Percentiles rank a stretch among this genome's conserved stretches.
These are phyloP conservation scores for Thera britannica DNA, from an alignment of 2,888 invertebrate genomes.

Conservation along the genomic window DNA sequence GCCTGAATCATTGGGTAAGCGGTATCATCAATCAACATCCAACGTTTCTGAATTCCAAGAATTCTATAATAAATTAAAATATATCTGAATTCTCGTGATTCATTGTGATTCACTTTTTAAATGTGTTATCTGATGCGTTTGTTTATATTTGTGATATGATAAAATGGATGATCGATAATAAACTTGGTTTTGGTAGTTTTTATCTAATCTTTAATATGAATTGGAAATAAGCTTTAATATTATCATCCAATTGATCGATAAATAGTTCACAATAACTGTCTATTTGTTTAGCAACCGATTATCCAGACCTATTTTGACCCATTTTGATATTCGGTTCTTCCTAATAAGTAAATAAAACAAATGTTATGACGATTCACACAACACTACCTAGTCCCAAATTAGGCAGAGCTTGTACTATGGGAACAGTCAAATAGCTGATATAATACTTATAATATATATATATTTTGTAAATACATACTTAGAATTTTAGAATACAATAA, in stretches of 20 bases:
- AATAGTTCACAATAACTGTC: no score
- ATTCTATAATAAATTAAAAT: neutral
- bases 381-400: no score
- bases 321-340: no score
- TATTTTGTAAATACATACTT: no score
- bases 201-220: slow-evolving; percentile 9
- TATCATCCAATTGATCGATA: neutral
- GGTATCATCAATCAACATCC: slow-evolving; percentile 1
- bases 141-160: slow-evolving; percentile 3
- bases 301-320: no score
- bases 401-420: no score
- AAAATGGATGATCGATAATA: neutral
- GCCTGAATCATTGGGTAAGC: slow-evolving; percentile 5
- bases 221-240: neutral
- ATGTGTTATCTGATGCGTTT: slow-evolving; percentile 6
- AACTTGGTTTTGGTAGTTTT: slow-evolving; percentile 1
- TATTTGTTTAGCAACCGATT: no score
- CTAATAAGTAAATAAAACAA: no score
- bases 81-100: slow-evolving; percentile 9
- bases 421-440: no score
- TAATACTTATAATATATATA: no score
- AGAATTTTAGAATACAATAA: no score
- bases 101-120: slow-evolving; percentile 12
- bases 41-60: slow-evolving; percentile 1
- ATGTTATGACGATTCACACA: no score